Evolutionary conservation across 37 sponge, comb jelly and placozoan species (phyloP).

Genomic region (Ephydatia muelleri): DNA sequence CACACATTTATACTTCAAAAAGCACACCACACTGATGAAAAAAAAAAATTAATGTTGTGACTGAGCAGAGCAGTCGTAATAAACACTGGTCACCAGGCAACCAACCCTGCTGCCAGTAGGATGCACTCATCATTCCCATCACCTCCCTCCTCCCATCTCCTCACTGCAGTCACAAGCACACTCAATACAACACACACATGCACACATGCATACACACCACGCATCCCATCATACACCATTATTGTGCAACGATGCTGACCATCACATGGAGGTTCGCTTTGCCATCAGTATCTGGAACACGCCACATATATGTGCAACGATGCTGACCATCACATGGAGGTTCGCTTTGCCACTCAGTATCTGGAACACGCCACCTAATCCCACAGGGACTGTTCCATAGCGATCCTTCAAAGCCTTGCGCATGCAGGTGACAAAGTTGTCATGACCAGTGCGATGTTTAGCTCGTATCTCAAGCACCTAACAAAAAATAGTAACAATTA

Average conservation of each 20-base stretch:
- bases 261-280: slow-evolving; percentile 92
- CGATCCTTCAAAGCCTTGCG: slow-evolving; percentile 61
- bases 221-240: background rate
- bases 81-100: too few species aligned
- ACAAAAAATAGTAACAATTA: too few species aligned
- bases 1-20: too few species aligned
- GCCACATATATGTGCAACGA: slow-evolving; percentile 69
- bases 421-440: slow-evolving; percentile 92
- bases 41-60: too few species aligned
- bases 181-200: too few species aligned
- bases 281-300: slow-evolving; percentile 85
- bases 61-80: too few species aligned
- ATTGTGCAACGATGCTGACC: slow-evolving; percentile 41
- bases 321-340: slow-evolving; percentile 91
- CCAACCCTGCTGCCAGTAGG: too few species aligned
- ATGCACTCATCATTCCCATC: too few species aligned
- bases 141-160: too few species aligned
- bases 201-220: too few species aligned
- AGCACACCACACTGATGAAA: too few species aligned
- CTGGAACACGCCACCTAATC: slow-evolving; percentile 91
- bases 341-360: slow-evolving; percentile 82
- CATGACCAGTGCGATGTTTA: slow-evolving; percentile 64
- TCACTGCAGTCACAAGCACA: too few species aligned
- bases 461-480: slow-evolving; percentile 81
- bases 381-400: slow-evolving; percentile 86